These are phyloP conservation scores for Pollimyrus isidori DNA, from an alignment of 2,113 vertebrate species.

Conservation along the genomic window DNA sequence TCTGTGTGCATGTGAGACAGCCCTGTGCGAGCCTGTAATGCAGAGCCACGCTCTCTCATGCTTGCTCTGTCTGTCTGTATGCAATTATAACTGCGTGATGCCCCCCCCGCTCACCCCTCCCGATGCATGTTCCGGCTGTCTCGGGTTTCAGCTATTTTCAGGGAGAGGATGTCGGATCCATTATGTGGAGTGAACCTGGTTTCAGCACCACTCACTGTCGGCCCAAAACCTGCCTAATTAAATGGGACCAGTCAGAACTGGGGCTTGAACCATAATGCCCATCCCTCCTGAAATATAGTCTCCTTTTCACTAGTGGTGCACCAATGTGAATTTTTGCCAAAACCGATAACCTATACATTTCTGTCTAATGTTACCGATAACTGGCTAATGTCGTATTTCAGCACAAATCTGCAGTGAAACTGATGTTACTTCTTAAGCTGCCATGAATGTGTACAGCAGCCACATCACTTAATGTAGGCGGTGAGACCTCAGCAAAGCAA, in stretches of 20 bases:
- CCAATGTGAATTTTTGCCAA: background rate
- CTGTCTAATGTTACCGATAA: background rate
- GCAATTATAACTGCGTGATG: slow-evolving; percentile 95
- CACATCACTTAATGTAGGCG: too few relatives aligned
- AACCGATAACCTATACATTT: background rate
- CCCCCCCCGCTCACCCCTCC: slow-evolving; percentile 26
- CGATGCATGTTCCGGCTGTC: slow-evolving; percentile 29
- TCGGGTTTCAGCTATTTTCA: slow-evolving; percentile 37
- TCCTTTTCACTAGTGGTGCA: background rate
- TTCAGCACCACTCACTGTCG: background rate
- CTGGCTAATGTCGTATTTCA: background rate
- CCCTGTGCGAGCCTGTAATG: slow-evolving; percentile 77
- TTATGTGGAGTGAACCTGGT: slow-evolving; percentile 41
- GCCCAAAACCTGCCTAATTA: slow-evolving; percentile 1
- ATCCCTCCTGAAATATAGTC: background rate
- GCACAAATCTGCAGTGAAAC: background rate
- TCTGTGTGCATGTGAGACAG: slow-evolving; percentile 50
- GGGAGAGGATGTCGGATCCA: slow-evolving; percentile 35
- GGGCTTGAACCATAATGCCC: background rate
- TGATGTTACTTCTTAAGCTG: background rate
- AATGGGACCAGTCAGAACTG: background rate
- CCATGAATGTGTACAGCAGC: background rate
- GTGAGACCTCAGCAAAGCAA: too few relatives aligned
- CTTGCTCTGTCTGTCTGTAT: slow-evolving; percentile 68
- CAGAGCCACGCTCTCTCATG: slow-evolving; percentile 82